Evolutionary conservation across 64 coral and sea anemone genomes (phyloP), one percentile per base, ranked within the genome.

Genomic region (Catalaphyllia jardinei): DNA sequence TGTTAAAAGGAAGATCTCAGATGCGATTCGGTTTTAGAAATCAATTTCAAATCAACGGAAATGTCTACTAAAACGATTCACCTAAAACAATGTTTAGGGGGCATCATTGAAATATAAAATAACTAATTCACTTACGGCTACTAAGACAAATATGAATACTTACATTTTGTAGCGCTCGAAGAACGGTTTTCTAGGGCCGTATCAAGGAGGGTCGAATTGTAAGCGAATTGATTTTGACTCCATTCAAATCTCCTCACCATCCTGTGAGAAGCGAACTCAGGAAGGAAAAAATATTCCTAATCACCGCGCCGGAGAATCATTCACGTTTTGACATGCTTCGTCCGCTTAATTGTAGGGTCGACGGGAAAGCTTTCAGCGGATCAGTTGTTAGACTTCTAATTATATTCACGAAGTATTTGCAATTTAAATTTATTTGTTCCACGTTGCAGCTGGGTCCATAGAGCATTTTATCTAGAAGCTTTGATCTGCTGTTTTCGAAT

Each of bases 241-340:
- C 46, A 22, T 15, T 85, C 12, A n/a, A 85, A 71, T 71, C 81
- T 27, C 67, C 81, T 85, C 62, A 85, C 81, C 81, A 85, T 85
- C 15, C 17, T 85, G 33, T 27, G 20, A 50, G 33, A 39, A 71
- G 15, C 15, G 81, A 24, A 31, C 19, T 82, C n/a, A n/a, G 7
- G 29, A 18, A 27, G 16, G 17, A 69, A 71, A 71, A 52, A 28
- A 9, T n/a, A 19, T 50, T 1, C 22, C 12, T 0, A 0, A 22
- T 50, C 19, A 4, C 31, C 16, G 30, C 20, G 5, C 42, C 42
- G 20, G 35, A 46, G 13, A 2, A 29, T 4, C 65, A 29, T 85
- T 85, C 81, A 24, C 22, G 81, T 85, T 71, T 51, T 85, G 63
- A 85, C 81, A 25, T 62, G 81, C 63, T 52, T 17, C 18, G 22